Conservation (phyloP, 2,797 vertebrate species). For the Takifugu rubripes region DNA sequence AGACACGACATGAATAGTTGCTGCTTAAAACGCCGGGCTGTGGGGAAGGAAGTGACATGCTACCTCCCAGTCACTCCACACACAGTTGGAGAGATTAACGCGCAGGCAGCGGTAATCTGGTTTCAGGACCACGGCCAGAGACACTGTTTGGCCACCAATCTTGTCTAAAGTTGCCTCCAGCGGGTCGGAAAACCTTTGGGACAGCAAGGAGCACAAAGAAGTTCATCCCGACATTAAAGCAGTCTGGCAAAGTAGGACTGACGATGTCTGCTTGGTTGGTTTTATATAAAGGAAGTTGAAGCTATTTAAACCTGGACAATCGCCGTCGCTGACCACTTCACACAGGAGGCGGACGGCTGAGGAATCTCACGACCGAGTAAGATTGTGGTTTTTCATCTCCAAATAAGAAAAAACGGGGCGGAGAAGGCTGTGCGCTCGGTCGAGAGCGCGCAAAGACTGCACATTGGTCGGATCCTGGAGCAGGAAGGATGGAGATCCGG, state of each 20-base stretch:
- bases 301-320: slow-evolving; percentile 17
- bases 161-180: slow-evolving; percentile 42
- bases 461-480: slow-evolving; percentile 63
- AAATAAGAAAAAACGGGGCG: slow-evolving; percentile 40
- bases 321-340: not conserved
- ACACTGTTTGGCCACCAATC: slow-evolving; percentile 49
- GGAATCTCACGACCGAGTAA: slow-evolving; percentile 9
- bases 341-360: slow-evolving; percentile 3
- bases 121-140: slow-evolving; percentile 74
- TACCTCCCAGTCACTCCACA: slow-evolving; percentile 55
- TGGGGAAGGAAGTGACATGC: slow-evolving; percentile 67
- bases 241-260: slow-evolving; percentile 24
- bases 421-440: slow-evolving; percentile 53
- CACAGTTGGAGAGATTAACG: slow-evolving; percentile 68
- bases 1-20: slow-evolving; percentile 37
- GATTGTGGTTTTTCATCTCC: slow-evolving; percentile 25
- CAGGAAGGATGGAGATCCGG: slow-evolving; percentile 79
- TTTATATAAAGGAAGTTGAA: slow-evolving; percentile 24
- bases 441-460: slow-evolving; percentile 58
- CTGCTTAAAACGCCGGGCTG: slow-evolving; percentile 44
- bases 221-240: slow-evolving; percentile 23
- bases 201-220: slow-evolving; percentile 20
- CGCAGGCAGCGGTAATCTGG: slow-evolving; percentile 68
- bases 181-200: slow-evolving; percentile 14
- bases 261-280: slow-evolving; percentile 30